Evolutionary conservation across 2,797 vertebrate genomes (phyloP), one percentile per base, ranked within the genome.

Genomic region (Sebastes diploproa): DNA sequence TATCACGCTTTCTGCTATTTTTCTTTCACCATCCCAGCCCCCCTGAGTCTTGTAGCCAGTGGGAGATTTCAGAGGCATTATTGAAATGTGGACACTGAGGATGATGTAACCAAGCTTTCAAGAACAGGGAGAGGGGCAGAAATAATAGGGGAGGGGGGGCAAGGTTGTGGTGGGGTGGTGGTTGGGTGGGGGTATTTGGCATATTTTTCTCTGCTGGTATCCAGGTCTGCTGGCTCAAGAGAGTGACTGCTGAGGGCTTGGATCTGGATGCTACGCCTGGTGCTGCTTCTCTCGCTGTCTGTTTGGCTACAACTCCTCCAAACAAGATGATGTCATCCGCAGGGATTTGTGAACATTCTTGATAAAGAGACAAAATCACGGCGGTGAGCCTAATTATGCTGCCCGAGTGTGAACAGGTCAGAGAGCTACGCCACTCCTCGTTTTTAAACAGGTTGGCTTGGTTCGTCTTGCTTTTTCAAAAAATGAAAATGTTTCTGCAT

Each of bases 141-240:
- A 89, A 92, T 93, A 94, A 93, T 89, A 87, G 82, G 62, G 36
- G 59, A 30, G 78, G 29, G 55, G 62, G 23, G 64, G 30, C 18
- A 85, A 56, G 58, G 25, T 59, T 72, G 84, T 68, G 71, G 67
- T 46, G 67, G 70, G 75, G 60, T 46, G 71, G 42, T 81, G 72
- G 52, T 62, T 68, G 32, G 22, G 13, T 75, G 88, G 75, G 30
- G 82, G 75, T 79, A 81, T 90, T 91, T 92, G 91, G 88, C 90
- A 92, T 85, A 89, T 91, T 93, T 90, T 80, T 87, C 78, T 82
- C 65, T 42, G 68, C 85, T 89, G 75, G 86, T 91, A 88, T 91
- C 92, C 93, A 94, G 90, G 91, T 94, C 89, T 93, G 89, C 90
- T 95, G 92, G 93, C 91, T 90, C 85, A 81, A 86, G 85, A 83